A percentile compares a stretch with the other conserved stretches of the same genome.
Evolutionary conservation across 2,113 vertebrate genomes (phyloP).

Genomic region (Eulacestoma nigropectus): DNA sequence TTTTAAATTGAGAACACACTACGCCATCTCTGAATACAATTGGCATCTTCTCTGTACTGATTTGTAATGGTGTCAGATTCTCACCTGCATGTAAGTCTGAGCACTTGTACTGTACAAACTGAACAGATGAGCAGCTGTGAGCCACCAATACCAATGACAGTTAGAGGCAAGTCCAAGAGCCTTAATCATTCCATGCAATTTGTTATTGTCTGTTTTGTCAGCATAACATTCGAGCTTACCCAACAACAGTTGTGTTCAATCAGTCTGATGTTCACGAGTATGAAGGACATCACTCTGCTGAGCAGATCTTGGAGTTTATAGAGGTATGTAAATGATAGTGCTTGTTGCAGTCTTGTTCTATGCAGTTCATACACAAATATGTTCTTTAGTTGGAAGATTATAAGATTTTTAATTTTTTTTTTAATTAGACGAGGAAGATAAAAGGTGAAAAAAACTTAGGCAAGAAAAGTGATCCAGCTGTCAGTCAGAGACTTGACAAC

Average conservation of each 20-base stretch:
- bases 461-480: background rate
- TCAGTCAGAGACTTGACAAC: background rate
- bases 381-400: background rate
- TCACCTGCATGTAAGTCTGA: background rate
- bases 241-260: conserved; percentile 95
- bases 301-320: conserved; percentile 94
- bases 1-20: background rate
- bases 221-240: conserved; percentile 96
- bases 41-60: background rate
- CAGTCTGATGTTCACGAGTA: conserved; percentile 90
- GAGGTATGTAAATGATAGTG: conserved; percentile 73
- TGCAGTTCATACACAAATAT: background rate
- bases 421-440: background rate
- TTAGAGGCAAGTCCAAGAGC: background rate
- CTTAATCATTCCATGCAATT: background rate
- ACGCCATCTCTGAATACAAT: background rate
- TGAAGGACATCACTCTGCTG: conserved; percentile 92
- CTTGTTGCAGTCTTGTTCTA: background rate
- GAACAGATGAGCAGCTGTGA: background rate
- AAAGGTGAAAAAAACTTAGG: background rate
- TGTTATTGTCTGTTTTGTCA: conserved; percentile 57
- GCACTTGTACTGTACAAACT: background rate
- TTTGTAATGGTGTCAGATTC: background rate
- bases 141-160: background rate
- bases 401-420: background rate